Base-by-base conservation (phyloP, 2,113 vertebrate genomes). In the Trachemys scripta region DNA sequence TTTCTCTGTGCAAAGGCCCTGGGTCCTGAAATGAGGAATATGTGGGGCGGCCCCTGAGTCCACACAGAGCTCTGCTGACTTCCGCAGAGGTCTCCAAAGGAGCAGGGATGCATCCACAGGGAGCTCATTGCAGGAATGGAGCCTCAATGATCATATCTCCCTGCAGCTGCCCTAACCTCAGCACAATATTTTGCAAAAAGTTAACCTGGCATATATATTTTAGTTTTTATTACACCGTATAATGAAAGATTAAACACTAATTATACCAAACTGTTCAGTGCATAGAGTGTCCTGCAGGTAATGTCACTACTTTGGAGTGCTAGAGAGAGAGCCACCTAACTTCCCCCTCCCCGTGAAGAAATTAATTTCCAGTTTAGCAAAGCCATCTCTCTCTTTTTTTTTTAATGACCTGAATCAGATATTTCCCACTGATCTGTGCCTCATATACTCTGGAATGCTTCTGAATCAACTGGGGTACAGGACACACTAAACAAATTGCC, bases 241-340 rank as follows among this genome's bases (percentile, higher is more conserved):
- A 92, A 89, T 38, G 79, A 87, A 93, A 91, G 91, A 96, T 51
- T 62, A 95, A 95, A 83, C 8, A 49, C 49, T 50, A 59, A 87
- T 78, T 83, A 87, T 81, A 17, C 50, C 82, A 10, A 94, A 13
- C 29, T 6, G 59, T 8, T 3, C 10, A 12, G 78, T 1, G 78
- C 45, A 80, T 49, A 10, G 72, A 56, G 76, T 62, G 88, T 69
- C 75, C 90, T 27, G 72, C 50, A 86, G 42, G 89, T 82, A 42
- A 59, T 5, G 51, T 9, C 45, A 75, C 29, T 49, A 14, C 72
- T 42, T 20, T 19, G 49, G 72, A 83, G 87, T 31, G 8, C n/a
- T 11, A 51, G 57, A 93, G 80, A 80, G 54, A 47, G 50, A 79
- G 3, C 47, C 80, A n/a, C 14, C 0, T 6, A 69, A 22, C 49